Evolutionary conservation across 1,140 invertebrate species (phyloP).

Genomic region (Drosophila eugracilis): DNA sequence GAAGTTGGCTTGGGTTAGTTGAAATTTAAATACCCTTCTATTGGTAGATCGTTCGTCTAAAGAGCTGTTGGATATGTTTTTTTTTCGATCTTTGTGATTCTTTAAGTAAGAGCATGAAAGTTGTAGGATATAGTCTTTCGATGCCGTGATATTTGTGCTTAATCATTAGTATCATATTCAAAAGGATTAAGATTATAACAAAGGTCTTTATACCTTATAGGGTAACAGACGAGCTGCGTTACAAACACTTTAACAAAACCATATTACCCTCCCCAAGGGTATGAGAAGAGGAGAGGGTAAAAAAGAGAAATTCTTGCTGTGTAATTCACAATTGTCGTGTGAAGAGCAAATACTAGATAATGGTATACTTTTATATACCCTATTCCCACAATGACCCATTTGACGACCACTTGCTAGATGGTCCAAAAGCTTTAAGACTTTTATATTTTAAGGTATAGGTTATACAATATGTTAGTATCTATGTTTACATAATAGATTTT

Average conservation of each 20-base stretch:
- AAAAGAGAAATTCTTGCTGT: conserved; percentile 33
- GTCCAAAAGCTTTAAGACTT: not conserved
- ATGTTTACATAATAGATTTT: too few relatives aligned
- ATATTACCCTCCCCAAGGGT: not conserved
- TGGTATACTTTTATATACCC: not conserved
- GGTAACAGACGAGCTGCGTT: too few relatives aligned
- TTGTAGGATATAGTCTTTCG: too few relatives aligned
- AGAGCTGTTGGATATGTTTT: too few relatives aligned
- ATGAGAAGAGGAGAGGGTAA: not conserved
- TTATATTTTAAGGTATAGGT: not conserved
- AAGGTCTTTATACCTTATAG: not conserved
- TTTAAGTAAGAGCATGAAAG: too few relatives aligned
- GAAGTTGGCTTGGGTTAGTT: not conserved
- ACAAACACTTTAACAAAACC: not conserved
- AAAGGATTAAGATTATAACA: not conserved
- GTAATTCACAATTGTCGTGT: conserved; percentile 74
- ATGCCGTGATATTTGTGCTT: not conserved
- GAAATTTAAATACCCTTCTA: not conserved
- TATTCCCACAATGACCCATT: not conserved
- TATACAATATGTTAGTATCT: too few relatives aligned
- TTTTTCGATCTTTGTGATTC: too few relatives aligned
- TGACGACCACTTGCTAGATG: not conserved
- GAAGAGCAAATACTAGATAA: conserved; percentile 61
- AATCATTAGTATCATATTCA: not conserved
- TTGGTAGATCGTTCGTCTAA: too few relatives aligned